Evolutionary conservation across 2,797 vertebrate genomes (phyloP).

Genomic region (Saxicola maurus): DNA sequence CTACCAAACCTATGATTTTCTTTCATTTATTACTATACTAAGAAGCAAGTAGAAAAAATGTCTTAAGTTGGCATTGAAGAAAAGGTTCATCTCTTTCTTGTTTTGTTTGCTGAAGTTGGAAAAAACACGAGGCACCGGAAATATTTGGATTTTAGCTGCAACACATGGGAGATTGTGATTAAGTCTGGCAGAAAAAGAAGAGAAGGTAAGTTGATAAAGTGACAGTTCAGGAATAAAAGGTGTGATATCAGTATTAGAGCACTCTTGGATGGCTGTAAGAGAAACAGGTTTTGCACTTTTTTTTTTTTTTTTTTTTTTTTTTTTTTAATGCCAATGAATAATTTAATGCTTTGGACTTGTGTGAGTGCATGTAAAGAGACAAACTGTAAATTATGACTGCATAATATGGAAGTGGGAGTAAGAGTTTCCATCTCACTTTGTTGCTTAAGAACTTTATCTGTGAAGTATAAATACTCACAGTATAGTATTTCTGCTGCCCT

Average conservation of each 20-base stretch:
- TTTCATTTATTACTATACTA: neutral
- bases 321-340: neutral
- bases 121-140: neutral
- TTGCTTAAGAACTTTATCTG: neutral
- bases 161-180: neutral
- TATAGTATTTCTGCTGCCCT: neutral
- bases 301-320: neutral
- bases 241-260: neutral
- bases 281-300: fast-evolving
- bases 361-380: neutral
- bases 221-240: neutral
- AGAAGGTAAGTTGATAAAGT: neutral
- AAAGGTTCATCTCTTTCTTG: neutral
- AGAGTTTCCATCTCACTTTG: neutral
- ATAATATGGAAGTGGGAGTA: neutral
- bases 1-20: neutral
- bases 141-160: neutral
- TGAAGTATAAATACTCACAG: neutral
- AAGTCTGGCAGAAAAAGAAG: neutral
- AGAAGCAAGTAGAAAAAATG: neutral
- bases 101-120: neutral
- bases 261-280: neutral
- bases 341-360: neutral
- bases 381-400: neutral
- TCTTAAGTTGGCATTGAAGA: neutral